phyloP scores from a whole-genome alignment of 2,113 vertebrate species.

The Cynocephalus volans region DNA sequence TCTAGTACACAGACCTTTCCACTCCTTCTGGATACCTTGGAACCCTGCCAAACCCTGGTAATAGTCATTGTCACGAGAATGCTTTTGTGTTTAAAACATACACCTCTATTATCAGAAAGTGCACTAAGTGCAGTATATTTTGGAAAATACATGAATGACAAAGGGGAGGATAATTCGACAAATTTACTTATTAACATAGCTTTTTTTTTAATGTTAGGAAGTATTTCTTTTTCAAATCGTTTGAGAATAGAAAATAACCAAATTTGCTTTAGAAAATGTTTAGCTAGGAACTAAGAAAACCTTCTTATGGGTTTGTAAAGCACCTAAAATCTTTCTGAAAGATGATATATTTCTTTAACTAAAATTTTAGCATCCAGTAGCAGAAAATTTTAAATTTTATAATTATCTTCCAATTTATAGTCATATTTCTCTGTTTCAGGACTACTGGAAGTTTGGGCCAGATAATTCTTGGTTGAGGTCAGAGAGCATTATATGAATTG shows the following conservation, averaged over 20 bases:
- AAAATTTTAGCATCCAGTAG: constrained; percentile 24
- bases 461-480: background rate
- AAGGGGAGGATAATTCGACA: background rate
- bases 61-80: background rate
- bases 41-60: background rate
- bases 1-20: background rate
- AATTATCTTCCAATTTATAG: background rate
- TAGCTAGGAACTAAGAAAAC: background rate
- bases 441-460: background rate
- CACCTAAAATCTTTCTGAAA: background rate
- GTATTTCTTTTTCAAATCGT: background rate
- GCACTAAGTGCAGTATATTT: background rate
- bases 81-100: background rate
- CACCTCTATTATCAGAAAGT: background rate
- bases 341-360: constrained; percentile 27
- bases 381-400: constrained; percentile 42
- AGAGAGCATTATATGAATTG: background rate
- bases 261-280: background rate
- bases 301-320: background rate
- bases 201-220: background rate
- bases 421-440: background rate
- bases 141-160: background rate
- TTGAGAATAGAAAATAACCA: background rate
- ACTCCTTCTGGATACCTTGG: background rate
- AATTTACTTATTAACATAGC: background rate